Evolutionary conservation across 2,888 invertebrate species (phyloP).

Genomic region (Machimus rusticus): DNA sequence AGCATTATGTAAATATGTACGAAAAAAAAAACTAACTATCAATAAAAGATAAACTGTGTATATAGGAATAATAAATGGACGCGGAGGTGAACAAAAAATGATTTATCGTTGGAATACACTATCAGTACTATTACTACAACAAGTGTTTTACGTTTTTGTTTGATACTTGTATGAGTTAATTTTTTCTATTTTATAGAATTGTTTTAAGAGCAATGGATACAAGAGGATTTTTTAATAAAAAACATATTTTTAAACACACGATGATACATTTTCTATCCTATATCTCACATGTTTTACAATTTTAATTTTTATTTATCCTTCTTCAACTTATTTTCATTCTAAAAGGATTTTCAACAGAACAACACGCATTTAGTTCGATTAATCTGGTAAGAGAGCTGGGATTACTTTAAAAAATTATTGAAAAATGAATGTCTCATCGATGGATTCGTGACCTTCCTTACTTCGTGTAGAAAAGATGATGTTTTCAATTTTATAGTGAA

Average conservation of each 20-base stretch:
- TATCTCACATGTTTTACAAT: background rate
- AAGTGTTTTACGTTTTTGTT: slow-evolving; percentile 27
- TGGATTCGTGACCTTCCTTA: background rate
- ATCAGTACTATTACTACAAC: slow-evolving; percentile 35
- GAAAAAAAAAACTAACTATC: slow-evolving; percentile 13
- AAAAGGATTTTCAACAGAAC: background rate
- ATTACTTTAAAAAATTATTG: background rate
- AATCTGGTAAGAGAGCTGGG: background rate
- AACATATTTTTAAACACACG: slow-evolving; percentile 34
- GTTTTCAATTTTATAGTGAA: too few relatives aligned
- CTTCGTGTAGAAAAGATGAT: background rate
- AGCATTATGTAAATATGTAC: slow-evolving; percentile 21
- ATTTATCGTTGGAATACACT: slow-evolving; percentile 24
- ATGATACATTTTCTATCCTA: background rate
- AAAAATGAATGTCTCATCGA: background rate
- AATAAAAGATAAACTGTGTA: background rate
- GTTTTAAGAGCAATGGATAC: slow-evolving; percentile 31
- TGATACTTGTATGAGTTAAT: slow-evolving; percentile 8
- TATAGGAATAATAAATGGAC: slow-evolving; percentile 6
- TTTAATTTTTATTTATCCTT: background rate
- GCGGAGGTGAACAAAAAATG: background rate
- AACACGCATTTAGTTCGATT: background rate
- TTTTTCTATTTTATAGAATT: slow-evolving; percentile 39
- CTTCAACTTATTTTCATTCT: background rate
- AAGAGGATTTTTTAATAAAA: slow-evolving; percentile 36